Conservation (phyloP, 2,113 vertebrate genomes). For the Hylia prasina region DNA sequence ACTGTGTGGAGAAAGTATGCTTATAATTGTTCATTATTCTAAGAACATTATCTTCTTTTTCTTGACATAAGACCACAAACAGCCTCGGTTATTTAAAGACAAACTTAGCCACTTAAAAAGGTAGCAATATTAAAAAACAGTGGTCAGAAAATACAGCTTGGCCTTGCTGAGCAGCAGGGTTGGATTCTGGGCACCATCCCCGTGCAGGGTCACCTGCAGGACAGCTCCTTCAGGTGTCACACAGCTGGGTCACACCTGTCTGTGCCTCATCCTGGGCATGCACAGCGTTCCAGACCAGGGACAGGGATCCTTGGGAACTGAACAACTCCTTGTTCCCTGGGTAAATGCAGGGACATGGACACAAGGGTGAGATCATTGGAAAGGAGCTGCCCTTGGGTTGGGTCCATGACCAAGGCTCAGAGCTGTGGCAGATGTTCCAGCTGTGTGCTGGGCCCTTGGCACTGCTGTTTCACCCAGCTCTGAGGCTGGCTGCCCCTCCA, state of each 20-base stretch:
- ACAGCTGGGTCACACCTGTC: accelerated
- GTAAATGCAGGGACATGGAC: not conserved
- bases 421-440: not conserved
- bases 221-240: no score
- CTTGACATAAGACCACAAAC: not conserved
- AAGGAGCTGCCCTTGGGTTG: not conserved
- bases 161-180: not conserved
- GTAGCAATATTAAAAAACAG: not conserved
- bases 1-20: not conserved
- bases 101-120: not conserved
- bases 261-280: not conserved
- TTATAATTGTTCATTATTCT: not conserved
- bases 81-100: not conserved
- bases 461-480: not conserved
- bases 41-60: not conserved
- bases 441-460: not conserved
- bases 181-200: not conserved
- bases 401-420: not conserved
- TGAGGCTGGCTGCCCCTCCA: not conserved
- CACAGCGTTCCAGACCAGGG: not conserved
- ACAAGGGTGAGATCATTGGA: not conserved
- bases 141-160: not conserved
- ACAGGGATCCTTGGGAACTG: not conserved
- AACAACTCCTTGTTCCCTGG: not conserved
- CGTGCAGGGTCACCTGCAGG: not conserved